Evolutionary conservation across 2,888 invertebrate genomes (phyloP), one percentile per base, ranked within the genome.

Genomic region (Agrochola lychnidis): DNA sequence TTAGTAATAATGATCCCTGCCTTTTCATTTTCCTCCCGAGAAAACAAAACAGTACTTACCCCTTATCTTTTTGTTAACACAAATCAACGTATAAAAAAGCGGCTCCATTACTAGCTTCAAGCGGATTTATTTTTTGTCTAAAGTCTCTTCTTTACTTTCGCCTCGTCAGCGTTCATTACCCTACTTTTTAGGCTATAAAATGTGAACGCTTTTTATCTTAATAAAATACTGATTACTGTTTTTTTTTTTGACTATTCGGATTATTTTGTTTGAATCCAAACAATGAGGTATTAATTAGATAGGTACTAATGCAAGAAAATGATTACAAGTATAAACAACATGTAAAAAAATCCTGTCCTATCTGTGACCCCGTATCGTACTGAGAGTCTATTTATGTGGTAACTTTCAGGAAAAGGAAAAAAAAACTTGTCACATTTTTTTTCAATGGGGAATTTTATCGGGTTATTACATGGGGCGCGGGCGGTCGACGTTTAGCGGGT

Each of bases 11-110:
- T 16, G 16, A 68, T 59, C 14, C 6, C 56, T 19, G 14, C 4
- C 4, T 36, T 16, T 57, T 36, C 16, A 45, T 48, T 48, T 62
- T 40, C 25, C 45, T 48, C 4, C 30, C 2, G 10, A 16, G 16
- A 74, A 36, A 75, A 74, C 4, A 56, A 30, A 45, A 74, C 36
- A 10, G 53, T 45, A 1, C 40, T 48, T 53, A 4, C 40, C 42
- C 51, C 68, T 56, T 79, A 69, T 62, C 40, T 63, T 63, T 79
- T 79, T 64, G 57, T 4, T 25, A 69, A 66, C 42, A 56, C 25
- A 64, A 74, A 79, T 78, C 59, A 62, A 36, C 0, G 5, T 53
- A 74, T 30, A 80, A 59, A 78, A 73, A 64, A 74, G 64, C n/a
- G 59, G 36, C 30, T 69, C n/a, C 25, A 79, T 68, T 30, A 53